Conservation (phyloP, 2,113 vertebrate genomes). For the Sceloporus undulatus region DNA sequence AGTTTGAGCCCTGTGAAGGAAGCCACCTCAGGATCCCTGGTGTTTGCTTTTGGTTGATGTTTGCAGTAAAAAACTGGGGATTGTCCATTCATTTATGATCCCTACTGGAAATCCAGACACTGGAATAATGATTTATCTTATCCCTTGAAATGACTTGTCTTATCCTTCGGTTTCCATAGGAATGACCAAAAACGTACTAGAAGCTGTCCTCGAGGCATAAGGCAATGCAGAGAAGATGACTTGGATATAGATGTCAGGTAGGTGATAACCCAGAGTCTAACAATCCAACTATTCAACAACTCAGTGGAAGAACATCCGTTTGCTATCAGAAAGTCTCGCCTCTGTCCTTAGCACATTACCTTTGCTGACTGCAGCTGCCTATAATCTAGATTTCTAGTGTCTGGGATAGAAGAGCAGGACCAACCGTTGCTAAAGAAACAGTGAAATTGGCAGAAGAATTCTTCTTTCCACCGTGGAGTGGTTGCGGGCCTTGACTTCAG, state of each 20-base stretch:
- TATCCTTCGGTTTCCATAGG: constrained; percentile 76
- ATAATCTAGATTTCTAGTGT: constrained; percentile 87
- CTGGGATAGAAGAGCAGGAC: constrained; percentile 91
- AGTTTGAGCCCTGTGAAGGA: not conserved
- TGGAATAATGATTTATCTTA: no score
- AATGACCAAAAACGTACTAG: constrained; percentile 91
- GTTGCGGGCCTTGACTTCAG: constrained; percentile 95
- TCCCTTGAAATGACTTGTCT: not conserved
- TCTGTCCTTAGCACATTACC: not conserved
- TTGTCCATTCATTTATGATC: no score
- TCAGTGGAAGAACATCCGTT: no score
- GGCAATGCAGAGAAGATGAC: constrained; percentile 88
- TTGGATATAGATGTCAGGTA: constrained; percentile 96
- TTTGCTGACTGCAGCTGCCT: constrained; percentile 13
- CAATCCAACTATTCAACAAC: not conserved
- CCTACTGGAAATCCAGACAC: no score
- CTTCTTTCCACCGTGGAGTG: constrained; percentile 83
- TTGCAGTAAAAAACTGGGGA: not conserved
- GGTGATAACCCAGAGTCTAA: not conserved
- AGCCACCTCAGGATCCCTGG: no score
- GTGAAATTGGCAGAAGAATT: constrained; percentile 93
- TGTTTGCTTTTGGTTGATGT: not conserved
- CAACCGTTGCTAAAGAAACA: constrained; percentile 88
- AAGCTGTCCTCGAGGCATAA: constrained; percentile 93
- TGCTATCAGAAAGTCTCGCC: not conserved